Base-by-base conservation (phyloP, 1,140 invertebrate species). In the Oedothorax gibbosus region DNA sequence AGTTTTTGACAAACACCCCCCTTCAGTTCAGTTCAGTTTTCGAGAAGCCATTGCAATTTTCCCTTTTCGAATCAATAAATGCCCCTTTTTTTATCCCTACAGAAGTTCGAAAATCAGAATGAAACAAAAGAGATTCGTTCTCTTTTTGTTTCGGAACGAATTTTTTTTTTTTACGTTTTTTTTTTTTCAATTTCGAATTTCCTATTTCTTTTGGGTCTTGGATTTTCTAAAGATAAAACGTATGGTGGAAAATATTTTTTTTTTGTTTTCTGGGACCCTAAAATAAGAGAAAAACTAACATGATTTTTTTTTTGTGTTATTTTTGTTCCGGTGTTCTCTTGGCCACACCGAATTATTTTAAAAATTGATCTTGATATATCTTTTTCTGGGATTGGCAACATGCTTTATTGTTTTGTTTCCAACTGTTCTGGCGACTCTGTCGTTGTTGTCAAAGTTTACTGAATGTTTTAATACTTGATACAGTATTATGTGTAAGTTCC, bases 1-100 rank as follows among this genome's bases (percentile, higher is more conserved):
- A 73, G 80, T 72, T 82, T 82, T 82, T 73, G 80, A 82, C 69
- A 82, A 82, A 82, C 69, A 69, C 57, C 51, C 64, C 64, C 49
- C 66, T 54, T 50, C 53, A 35, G 49, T 8, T 20, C 64, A 56
- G 12, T 69, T 18, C 69, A 9, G 68, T 51, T 20, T 51, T 72
- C 49, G 49, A 71, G 35, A 35, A 35, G 69, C 57, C 53, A 73
- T 82, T 73, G 68, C 80, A 35, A 82, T 56, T 71, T 82, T 73
- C 69, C 35, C 54, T 71, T 21, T 71, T 53, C 15, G 49, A 82
- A 82, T 82, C 80, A 82, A 82, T 73, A 82, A 82, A 82, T 71
- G 56, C 35, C 80, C 75, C n/a, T 53, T 71, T 75, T 20, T 18
- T 11, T 18, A 10, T 62, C 60, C 15, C 60, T 62, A 7, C 78